Percentiles rank a stretch among this genome's conserved stretches.
These are phyloP conservation scores for Anguilla obscura DNA, from an alignment of 2,797 vertebrate genomes.

Conservation along the genomic window DNA sequence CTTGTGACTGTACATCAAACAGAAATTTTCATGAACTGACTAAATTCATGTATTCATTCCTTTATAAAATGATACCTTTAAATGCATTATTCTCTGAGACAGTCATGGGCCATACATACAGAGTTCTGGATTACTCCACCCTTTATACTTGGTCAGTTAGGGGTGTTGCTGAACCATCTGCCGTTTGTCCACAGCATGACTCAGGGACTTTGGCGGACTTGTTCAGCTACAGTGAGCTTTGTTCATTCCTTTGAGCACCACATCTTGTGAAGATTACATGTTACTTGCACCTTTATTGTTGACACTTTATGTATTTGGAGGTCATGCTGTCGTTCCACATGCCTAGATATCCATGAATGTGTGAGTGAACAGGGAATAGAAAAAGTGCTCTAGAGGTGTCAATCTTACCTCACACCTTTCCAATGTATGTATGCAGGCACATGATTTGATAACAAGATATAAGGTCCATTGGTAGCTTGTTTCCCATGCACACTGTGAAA, in stretches of 20 bases:
- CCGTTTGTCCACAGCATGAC: neutral
- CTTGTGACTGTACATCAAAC: neutral
- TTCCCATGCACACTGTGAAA: neutral
- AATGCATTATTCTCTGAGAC: neutral
- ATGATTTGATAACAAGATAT: neutral
- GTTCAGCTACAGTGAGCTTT: neutral
- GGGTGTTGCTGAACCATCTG: neutral
- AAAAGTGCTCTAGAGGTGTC: neutral
- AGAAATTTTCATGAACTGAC: neutral
- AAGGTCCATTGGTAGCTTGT: neutral
- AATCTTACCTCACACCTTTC: neutral
- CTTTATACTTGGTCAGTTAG: neutral
- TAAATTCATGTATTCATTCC: neutral
- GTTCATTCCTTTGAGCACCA: neutral
- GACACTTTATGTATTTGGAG: neutral
- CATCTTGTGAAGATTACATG: neutral
- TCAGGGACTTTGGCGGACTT: neutral
- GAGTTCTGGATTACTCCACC: neutral
- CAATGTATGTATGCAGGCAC: neutral
- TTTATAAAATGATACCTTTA: neutral
- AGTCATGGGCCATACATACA: neutral
- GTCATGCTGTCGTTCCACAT: neutral
- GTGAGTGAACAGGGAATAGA: neutral
- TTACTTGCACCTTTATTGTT: neutral
- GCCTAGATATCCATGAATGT: neutral